A percentile compares a stretch with the other conserved stretches of the same genome.
Evolutionary conservation across 1,140 invertebrate species (phyloP).

Genomic region (Drosophila paulistorum): DNA sequence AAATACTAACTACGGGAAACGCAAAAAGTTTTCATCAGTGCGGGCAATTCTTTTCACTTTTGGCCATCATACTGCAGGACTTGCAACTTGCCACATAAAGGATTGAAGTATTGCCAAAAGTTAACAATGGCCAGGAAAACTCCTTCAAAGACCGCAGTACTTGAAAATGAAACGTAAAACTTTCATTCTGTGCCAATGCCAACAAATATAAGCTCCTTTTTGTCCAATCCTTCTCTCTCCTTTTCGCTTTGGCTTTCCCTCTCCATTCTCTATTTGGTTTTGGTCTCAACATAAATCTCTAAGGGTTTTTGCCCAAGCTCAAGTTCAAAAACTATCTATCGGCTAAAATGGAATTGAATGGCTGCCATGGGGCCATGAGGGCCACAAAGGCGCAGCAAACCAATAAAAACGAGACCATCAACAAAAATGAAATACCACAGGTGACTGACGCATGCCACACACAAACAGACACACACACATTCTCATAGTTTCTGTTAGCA

Average conservation of each 20-base stretch:
- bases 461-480: constrained; percentile 23
- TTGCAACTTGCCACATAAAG: constrained; percentile 1
- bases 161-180: constrained; percentile 10
- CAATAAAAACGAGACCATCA: constrained; percentile 72
- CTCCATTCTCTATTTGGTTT: neutral
- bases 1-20: neutral
- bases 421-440: constrained; percentile 66
- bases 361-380: constrained; percentile 18
- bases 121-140: constrained; percentile 5
- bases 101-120: constrained; percentile 9
- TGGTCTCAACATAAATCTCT: constrained; percentile 44
- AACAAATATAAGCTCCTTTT: constrained; percentile 2
- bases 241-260: neutral
- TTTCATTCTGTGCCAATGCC: neutral
- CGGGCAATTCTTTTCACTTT: neutral
- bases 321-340: constrained; percentile 53
- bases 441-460: constrained; percentile 75
- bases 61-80: neutral
- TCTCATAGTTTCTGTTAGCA: constrained; percentile 32
- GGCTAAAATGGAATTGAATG: constrained; percentile 16
- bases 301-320: constrained; percentile 37
- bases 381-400: constrained; percentile 26
- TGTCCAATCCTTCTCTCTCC: neutral
- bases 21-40: neutral
- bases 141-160: constrained; percentile 15